Conservation (phyloP, 2,797 vertebrate species). For the Mastacembelus armatus region DNA sequence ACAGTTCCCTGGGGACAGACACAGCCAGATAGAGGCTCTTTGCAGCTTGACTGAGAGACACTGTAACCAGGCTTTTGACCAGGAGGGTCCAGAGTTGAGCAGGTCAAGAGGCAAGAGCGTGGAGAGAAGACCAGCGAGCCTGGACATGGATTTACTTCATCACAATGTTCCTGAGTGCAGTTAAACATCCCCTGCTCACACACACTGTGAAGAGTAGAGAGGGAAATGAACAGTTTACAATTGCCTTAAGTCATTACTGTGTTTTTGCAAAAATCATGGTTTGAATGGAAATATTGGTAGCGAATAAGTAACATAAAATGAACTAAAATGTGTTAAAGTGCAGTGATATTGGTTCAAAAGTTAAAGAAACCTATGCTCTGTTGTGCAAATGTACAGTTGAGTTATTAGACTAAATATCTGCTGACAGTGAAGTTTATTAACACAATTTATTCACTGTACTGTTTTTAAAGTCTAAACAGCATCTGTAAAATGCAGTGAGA, state of each 20-base stretch:
- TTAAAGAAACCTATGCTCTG: too few species aligned
- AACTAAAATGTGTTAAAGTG: background rate
- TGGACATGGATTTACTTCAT: conserved; percentile 81
- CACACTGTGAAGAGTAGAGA: conserved; percentile 70
- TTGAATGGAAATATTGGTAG: too few species aligned
- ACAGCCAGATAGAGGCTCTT: conserved; percentile 83
- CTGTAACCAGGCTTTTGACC: conserved; percentile 68
- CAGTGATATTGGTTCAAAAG: background rate
- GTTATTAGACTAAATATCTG: too few species aligned
- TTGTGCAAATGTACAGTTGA: too few species aligned
- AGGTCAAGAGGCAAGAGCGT: conserved; percentile 89
- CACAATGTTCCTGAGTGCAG: conserved; percentile 82
- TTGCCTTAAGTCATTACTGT: background rate
- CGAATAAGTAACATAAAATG: background rate
- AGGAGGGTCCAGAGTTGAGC: conserved; percentile 78
- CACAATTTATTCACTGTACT: background rate
- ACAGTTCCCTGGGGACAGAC: conserved; percentile 88
- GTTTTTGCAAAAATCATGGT: too few species aligned
- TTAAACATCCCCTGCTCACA: conserved; percentile 85
- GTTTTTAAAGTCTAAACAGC: conserved; percentile 2
- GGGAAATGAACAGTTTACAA: background rate
- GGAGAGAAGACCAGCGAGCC: conserved; percentile 84
- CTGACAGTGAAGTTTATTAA: conserved; percentile 3
- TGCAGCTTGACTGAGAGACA: conserved; percentile 72
- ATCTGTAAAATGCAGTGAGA: conserved; percentile 2